A percentile compares a stretch with the other conserved stretches of the same genome.
phyloP scores from a whole-genome alignment of 2,113 vertebrate genomes.

The Panthera tigris region DNA sequence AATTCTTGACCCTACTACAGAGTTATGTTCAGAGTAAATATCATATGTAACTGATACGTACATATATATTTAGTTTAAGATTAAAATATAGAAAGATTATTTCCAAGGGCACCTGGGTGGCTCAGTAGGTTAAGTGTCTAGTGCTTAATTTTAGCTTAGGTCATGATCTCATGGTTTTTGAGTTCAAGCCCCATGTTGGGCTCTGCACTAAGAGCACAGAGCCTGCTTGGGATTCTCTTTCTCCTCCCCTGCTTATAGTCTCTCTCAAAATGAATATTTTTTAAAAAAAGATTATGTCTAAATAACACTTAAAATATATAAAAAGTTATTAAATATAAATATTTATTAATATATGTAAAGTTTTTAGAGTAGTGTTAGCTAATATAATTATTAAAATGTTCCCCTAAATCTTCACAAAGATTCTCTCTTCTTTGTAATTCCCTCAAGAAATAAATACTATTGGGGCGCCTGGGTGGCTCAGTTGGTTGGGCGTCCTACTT shows the following conservation, averaged over 20 bases:
- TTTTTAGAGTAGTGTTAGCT: slow-evolving; percentile 38
- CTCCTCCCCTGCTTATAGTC: no score
- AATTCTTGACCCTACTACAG: neutral
- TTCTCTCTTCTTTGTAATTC: slow-evolving; percentile 38
- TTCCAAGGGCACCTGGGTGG: no score
- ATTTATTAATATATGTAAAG: neutral
- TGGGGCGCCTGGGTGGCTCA: neutral
- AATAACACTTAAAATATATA: slow-evolving; percentile 31
- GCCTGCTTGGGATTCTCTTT: no score
- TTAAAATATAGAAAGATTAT: neutral
- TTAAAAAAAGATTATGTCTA: neutral
- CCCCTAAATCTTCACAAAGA: neutral
- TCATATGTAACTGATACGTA: neutral
- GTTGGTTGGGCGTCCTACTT: no score
- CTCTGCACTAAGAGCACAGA: no score
- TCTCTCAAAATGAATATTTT: no score
- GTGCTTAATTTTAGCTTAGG: no score
- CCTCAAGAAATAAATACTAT: slow-evolving; percentile 29
- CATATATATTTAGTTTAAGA: neutral
- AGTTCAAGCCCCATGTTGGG: no score
- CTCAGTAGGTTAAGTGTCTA: no score
- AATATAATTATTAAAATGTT: slow-evolving; percentile 33
- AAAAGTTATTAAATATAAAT: neutral
- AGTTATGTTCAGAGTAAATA: slow-evolving; percentile 34
- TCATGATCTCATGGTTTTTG: no score